Percentiles rank a stretch among this genome's conserved stretches.
These are phyloP conservation scores for Rhombomys opimus DNA, from an alignment of 2,113 vertebrate species.

Conservation along the genomic window DNA sequence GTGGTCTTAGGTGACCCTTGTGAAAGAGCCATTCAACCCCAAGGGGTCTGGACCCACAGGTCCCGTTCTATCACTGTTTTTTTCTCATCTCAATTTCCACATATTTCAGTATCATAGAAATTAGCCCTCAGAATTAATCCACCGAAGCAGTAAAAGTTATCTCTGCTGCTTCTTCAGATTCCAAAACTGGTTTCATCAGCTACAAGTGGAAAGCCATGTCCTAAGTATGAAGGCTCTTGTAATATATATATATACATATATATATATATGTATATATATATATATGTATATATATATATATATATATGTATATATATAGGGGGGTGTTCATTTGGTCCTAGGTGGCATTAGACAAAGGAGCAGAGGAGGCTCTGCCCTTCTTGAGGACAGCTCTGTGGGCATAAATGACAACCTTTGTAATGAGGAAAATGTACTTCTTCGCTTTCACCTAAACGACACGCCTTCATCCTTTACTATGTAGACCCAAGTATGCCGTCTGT, in stretches of 20 bases:
- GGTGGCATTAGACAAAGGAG: background rate
- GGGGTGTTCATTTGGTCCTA: background rate
- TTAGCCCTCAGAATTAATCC: constrained; percentile 44
- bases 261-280: too few relatives aligned
- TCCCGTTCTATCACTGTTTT: background rate
- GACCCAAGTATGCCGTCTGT: background rate
- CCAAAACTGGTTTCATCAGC: constrained; percentile 58
- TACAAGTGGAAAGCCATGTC: constrained; percentile 54
- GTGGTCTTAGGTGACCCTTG: background rate
- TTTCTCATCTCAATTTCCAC: constrained; percentile 57
- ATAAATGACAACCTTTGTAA: background rate
- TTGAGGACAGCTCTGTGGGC: background rate
- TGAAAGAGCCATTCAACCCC: background rate
- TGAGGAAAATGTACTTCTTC: background rate
- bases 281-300: too few relatives aligned
- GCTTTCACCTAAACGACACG: background rate
- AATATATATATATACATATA: too few relatives aligned
- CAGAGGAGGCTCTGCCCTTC: background rate
- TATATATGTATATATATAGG: too few relatives aligned
- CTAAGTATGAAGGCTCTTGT: constrained; percentile 30
- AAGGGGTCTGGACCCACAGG: background rate
- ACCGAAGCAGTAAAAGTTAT: background rate
- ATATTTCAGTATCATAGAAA: constrained; percentile 55
- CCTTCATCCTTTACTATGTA: background rate
- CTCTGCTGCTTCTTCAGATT: background rate